Percentiles rank a stretch among this genome's conserved stretches.
phyloP scores from a whole-genome alignment of 2,797 vertebrate genomes.

The Rhinoraja longicauda region DNA sequence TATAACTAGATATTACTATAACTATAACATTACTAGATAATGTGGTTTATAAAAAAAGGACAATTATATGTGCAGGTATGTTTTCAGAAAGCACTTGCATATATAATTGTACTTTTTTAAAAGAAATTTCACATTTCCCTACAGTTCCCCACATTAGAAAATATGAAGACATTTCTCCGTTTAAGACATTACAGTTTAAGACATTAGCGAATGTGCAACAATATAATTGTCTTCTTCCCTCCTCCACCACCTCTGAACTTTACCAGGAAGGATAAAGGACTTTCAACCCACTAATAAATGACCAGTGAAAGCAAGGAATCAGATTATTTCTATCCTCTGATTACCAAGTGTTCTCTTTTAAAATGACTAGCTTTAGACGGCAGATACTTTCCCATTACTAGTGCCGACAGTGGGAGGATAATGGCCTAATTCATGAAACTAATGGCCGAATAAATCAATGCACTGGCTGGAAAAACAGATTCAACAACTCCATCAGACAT shows the following conservation, averaged over 20 bases:
- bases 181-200: conserved; percentile 3
- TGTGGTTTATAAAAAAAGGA: too few species aligned
- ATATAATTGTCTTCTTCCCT: neutral
- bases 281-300: neutral
- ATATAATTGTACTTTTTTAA: neutral
- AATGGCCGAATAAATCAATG: conserved; percentile 14
- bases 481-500: neutral
- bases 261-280: neutral
- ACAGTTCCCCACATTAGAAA: neutral
- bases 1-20: too few species aligned
- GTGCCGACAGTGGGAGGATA: neutral
- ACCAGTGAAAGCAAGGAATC: conserved; percentile 5
- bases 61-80: neutral
- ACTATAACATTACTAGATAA: too few species aligned
- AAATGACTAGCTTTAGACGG: conserved; percentile 10
- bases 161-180: neutral
- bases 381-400: conserved; percentile 7
- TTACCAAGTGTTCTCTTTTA: conserved; percentile 11
- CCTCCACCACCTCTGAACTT: neutral
- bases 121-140: too few species aligned
- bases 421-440: neutral
- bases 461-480: neutral
- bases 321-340: neutral
- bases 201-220: neutral
- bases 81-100: neutral